Base-by-base conservation (phyloP, 30 jellyfish, hydroid and myxozoan species). In the Pelagia noctiluca region DNA sequence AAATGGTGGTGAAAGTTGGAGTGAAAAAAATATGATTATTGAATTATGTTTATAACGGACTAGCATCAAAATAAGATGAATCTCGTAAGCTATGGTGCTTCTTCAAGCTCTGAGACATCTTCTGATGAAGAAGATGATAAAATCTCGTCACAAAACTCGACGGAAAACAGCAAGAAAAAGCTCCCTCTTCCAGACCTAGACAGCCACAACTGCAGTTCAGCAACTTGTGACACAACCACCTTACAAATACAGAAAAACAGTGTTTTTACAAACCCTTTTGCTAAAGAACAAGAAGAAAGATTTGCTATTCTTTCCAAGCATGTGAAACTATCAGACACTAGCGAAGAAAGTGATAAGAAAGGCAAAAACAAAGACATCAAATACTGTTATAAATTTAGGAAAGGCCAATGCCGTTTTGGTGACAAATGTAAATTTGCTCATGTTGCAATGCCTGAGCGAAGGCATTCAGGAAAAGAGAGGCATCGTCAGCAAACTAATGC, bases 161-260 rank as follows among this genome's bases (percentile, higher is more conserved):
- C 61, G 0, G 47, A 50, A 31, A 35, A 8, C 16, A 19, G 7
- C 4, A 52, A 31, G 69, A 72, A 50, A 12, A 80, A 47, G 52
- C 91, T 80, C 19, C 91, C 83, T 3, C 86, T 74, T 33, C 92
- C 92, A 35, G 78, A 67, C 18, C 66, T 82, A 49, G 86, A 70
- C 34, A 33, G 42, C 52, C 1, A n/a, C 0, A 72, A 53, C 12
- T 46, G 29, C 26, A 26, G 46, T 0, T 35, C 68, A 7, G 29
- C 54, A 18, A 11, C 54, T 28, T 3, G 77, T 25, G 52, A 34
- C 22, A 63, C 61, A 7, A 10, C 88, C 22, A 19, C 12, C 5
- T 11, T 18, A 1, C 29, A 11, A 1, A 48, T 57, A 1, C 76
- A 25, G 19, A 29, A 88, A 24, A 70, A 38, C 31, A 84, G 95